Evolutionary conservation across 2,797 vertebrate genomes (phyloP).

Genomic region (Chaetodon trifasciatus): DNA sequence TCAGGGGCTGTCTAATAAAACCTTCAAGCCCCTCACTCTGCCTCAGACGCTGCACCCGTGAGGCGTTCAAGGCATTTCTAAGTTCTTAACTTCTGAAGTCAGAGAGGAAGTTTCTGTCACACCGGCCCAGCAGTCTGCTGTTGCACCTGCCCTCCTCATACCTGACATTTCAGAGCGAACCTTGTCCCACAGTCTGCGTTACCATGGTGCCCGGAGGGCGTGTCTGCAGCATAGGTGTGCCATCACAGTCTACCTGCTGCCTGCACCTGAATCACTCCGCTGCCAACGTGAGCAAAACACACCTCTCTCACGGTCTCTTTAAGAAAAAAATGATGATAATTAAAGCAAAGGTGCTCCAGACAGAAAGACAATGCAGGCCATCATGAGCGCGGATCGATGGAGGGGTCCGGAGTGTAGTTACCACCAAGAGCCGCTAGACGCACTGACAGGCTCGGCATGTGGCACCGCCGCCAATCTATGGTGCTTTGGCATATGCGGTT

Average conservation of each 20-base stretch:
- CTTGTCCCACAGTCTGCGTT: slow-evolving; percentile 53
- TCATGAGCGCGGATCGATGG: background rate
- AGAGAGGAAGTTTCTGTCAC: slow-evolving; percentile 43
- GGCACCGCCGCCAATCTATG: slow-evolving; percentile 60
- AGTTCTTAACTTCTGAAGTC: slow-evolving; percentile 18
- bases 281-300: background rate
- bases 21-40: background rate
- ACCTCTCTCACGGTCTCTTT: background rate
- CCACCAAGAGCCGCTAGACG: slow-evolving; percentile 57
- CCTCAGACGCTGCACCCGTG: slow-evolving; percentile 12
- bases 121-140: slow-evolving; percentile 20
- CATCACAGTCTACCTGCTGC: slow-evolving; percentile 42
- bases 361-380: slow-evolving; percentile 14
- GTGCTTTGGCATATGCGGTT: slow-evolving; percentile 59
- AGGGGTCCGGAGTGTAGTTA: slow-evolving; percentile 57
- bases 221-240: slow-evolving; percentile 72
- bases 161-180: slow-evolving; percentile 70
- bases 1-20: too few species aligned
- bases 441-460: slow-evolving; percentile 68
- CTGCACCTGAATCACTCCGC: background rate
- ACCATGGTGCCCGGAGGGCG: slow-evolving; percentile 62
- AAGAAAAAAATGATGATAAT: background rate
- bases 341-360: background rate
- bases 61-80: background rate
- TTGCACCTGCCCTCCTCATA: slow-evolving; percentile 61